phyloP scores from a whole-genome alignment of 2,888 invertebrate genomes.

The Pristionchus exspectatus region DNA sequence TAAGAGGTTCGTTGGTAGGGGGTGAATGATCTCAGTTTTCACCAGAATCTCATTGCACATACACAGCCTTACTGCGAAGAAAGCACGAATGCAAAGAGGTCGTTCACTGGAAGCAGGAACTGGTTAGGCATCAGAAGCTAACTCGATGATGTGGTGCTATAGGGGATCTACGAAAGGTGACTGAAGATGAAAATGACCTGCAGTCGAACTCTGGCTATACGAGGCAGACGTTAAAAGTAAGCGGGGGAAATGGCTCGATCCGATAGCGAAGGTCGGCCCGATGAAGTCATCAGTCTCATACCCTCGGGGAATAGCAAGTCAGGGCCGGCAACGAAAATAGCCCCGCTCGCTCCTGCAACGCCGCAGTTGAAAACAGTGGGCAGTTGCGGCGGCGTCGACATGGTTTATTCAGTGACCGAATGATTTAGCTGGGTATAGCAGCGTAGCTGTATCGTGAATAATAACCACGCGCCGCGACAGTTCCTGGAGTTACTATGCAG shows the following conservation, averaged over 20 bases:
- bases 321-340: neutral
- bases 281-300: neutral
- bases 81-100: too few relatives aligned
- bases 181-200: neutral
- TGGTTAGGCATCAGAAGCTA: neutral
- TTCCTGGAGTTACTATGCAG: neutral
- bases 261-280: neutral
- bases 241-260: slow-evolving; percentile 20
- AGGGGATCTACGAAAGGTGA: neutral
- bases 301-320: neutral
- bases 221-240: neutral
- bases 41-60: too few relatives aligned
- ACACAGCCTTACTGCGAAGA: too few relatives aligned
- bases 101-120: too few relatives aligned
- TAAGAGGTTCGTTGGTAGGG: neutral
- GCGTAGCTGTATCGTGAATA: neutral
- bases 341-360: neutral
- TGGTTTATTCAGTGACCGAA: neutral
- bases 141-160: neutral
- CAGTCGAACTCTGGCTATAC: neutral
- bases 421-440: neutral
- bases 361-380: neutral
- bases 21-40: neutral
- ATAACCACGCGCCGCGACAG: neutral
- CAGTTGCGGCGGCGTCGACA: neutral